Percentiles rank a stretch among this genome's conserved stretches.
These are phyloP conservation scores for Drosophila yooni DNA, from an alignment of 2,888 invertebrate species.

Conservation along the genomic window DNA sequence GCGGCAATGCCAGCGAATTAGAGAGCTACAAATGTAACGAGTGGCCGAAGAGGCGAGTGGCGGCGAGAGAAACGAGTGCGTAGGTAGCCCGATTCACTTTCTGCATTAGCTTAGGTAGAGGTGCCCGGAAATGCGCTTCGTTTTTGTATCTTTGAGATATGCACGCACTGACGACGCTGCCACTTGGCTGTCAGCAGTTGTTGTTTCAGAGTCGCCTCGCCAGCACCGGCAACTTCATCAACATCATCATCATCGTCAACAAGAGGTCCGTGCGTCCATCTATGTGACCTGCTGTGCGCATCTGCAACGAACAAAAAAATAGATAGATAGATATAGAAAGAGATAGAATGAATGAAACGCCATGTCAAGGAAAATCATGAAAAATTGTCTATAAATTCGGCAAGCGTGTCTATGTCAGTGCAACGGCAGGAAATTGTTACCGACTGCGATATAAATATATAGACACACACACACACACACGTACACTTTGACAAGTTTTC, in stretches of 20 bases:
- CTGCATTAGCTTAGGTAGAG: slow-evolving; percentile 32
- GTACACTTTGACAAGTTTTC: slow-evolving; percentile 2
- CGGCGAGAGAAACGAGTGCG: slow-evolving; percentile 3
- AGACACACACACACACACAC: background rate
- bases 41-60: slow-evolving; percentile 9
- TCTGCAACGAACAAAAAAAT: slow-evolving; percentile 51
- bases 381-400: slow-evolving; percentile 78
- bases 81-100: slow-evolving; percentile 35
- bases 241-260: slow-evolving; percentile 29
- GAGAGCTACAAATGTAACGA: slow-evolving; percentile 23
- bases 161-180: slow-evolving; percentile 36
- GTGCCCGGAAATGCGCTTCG: slow-evolving; percentile 71
- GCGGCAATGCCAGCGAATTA: slow-evolving; percentile 19
- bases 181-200: slow-evolving; percentile 75
- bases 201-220: slow-evolving; percentile 48
- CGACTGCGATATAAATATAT: slow-evolving; percentile 60
- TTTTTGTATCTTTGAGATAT: slow-evolving; percentile 55
- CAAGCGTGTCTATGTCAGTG: slow-evolving; percentile 59
- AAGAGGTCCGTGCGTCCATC: slow-evolving; percentile 39
- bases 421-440: slow-evolving; percentile 60
- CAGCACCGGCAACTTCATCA: slow-evolving; percentile 71
- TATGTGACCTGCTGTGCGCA: slow-evolving; percentile 68
- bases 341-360: slow-evolving; percentile 17
- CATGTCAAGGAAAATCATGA: slow-evolving; percentile 71
- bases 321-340: background rate